Evolutionary conservation across 2,113 vertebrate genomes (phyloP), one percentile per base, ranked within the genome.

Genomic region (Ciconia maguari): DNA sequence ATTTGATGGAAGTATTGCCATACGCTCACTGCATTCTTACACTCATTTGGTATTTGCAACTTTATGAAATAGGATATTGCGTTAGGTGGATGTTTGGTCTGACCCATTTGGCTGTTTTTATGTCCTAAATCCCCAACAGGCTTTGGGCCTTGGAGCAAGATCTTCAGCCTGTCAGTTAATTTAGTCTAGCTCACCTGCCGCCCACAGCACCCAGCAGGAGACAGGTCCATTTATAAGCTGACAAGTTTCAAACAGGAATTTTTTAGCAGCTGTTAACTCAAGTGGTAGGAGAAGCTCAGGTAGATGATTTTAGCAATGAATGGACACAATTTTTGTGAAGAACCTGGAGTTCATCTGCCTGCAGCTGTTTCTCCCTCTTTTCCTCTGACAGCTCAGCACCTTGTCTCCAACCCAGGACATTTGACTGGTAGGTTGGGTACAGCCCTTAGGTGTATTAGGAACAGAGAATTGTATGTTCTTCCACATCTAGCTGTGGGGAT

Each of bases 1-100:
- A 42, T 83, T 81, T 84, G 87, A 58, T 89, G 92, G 89, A 91
- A 91, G 26, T 38, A 2, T 82, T 95, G 76, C 78, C 69, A 25
- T 32, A 2, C 16, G 1, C 89, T 91, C 60, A 8, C 78, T 44
- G 41, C 87, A 88, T 93, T 95, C 87, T 55, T 38, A 42, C 17
- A 3, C 57, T 95, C 84, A 5, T 79, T 91, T 58, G 64, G 84
- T 72, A 48, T 94, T 91, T 75, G 25, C 55, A 85, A 32, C 69
- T 66, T 66, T 70, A 75, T 79, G 96, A 95, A 97, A 97, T n/a
- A 55, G 61, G 92, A 97, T 95, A 89, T 71, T 89, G 90, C 7
- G 90, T 64, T 60, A 95, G 87, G 69, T 44, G 49, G 65, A 75
- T 80, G 42, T 55, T 82, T 90, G 69, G 77, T 79, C 77, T 49